Conservation (phyloP, 1,140 invertebrate genomes). For the Drosophila suzukii region DNA sequence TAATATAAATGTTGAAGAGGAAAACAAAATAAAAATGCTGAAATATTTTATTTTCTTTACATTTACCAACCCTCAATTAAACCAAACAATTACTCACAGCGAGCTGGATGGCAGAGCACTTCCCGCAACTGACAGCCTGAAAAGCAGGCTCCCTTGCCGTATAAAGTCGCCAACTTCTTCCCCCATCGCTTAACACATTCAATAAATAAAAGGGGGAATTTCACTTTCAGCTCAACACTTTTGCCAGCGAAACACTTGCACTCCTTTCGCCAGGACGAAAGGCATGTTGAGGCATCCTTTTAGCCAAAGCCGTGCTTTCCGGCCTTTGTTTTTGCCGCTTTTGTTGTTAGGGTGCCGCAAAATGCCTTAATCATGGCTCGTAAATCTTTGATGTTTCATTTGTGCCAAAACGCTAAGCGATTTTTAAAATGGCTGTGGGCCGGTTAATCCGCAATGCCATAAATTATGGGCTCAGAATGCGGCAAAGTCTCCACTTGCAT, state of each 20-base stretch:
- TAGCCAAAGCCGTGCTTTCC: neutral
- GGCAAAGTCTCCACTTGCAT: constrained; percentile 59
- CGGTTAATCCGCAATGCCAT: constrained; percentile 48
- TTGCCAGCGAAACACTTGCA: constrained; percentile 47
- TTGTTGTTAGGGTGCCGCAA: constrained; percentile 42
- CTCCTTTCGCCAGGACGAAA: constrained; percentile 22
- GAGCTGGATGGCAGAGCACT: neutral
- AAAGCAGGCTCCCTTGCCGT: neutral
- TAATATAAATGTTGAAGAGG: neutral
- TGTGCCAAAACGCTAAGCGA: constrained; percentile 77
- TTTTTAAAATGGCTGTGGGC: constrained; percentile 66
- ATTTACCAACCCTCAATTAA: neutral
- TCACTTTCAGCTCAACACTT: constrained; percentile 68
- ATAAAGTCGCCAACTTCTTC: neutral
- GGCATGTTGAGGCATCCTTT: constrained; percentile 10
- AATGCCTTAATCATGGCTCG: constrained; percentile 81
- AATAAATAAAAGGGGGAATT: constrained; percentile 64
- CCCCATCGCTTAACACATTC: constrained; percentile 44
- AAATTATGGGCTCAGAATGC: constrained; percentile 64
- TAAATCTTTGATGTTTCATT: constrained; percentile 84
- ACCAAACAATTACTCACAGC: constrained; percentile 5
- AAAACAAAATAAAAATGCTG: neutral
- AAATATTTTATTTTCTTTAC: neutral
- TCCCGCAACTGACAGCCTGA: neutral
- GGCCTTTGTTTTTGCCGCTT: constrained; percentile 53